Evolutionary conservation across 1,140 invertebrate genomes (phyloP).

Genomic region (Ditylenchus dipsaci): DNA sequence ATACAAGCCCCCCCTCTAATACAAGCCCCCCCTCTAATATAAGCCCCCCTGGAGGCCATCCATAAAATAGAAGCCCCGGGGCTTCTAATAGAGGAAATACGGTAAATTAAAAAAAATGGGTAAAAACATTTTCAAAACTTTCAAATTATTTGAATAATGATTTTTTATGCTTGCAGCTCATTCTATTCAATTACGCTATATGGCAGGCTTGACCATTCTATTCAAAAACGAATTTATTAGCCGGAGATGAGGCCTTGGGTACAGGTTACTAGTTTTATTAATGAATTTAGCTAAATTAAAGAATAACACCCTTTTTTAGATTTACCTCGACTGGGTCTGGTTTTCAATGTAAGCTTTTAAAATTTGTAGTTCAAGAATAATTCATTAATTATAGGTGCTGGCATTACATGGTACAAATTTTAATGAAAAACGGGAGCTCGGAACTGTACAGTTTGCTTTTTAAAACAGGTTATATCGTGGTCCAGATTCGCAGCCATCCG

Average conservation of each 20-base stretch:
- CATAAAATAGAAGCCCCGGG: too few relatives aligned
- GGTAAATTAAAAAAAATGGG: too few relatives aligned
- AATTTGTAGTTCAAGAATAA: not conserved
- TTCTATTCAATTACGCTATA: slow-evolving; percentile 48
- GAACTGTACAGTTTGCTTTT: not conserved
- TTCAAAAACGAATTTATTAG: slow-evolving; percentile 45
- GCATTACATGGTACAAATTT: too few relatives aligned
- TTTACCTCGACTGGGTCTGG: slow-evolving; percentile 52
- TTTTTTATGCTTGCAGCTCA: slow-evolving; percentile 7
- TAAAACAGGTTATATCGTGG: slow-evolving; percentile 41
- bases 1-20: too few relatives aligned
- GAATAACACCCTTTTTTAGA: slow-evolving; percentile 17
- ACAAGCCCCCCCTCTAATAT: too few relatives aligned
- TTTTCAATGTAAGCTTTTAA: slow-evolving; percentile 40
- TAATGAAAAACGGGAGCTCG: too few relatives aligned
- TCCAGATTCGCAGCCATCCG: slow-evolving; percentile 45
- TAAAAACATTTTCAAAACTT: too few relatives aligned
- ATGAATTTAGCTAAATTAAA: not conserved
- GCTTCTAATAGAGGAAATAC: too few relatives aligned
- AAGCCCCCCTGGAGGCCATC: too few relatives aligned
- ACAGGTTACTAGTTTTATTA: slow-evolving; percentile 23
- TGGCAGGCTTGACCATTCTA: slow-evolving; percentile 49
- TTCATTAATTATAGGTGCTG: too few relatives aligned
- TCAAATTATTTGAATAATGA: not conserved
- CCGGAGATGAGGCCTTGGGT: slow-evolving; percentile 39